A percentile compares a stretch with the other conserved stretches of the same genome.
Conservation (phyloP, 2,797 vertebrate genomes). For the Macroramphosus scolopax region DNA sequence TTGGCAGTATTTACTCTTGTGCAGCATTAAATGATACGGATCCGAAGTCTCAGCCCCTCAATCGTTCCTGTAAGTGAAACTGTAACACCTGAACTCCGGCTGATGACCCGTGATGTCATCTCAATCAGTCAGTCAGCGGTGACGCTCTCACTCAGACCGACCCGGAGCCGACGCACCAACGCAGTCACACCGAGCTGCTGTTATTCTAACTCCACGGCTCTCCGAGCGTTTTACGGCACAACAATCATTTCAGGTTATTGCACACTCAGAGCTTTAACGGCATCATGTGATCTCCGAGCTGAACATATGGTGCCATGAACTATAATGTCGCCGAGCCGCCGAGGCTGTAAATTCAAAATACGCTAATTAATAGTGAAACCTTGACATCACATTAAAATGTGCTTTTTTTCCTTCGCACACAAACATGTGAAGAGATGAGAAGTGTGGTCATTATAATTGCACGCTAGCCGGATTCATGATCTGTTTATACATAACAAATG, state of each 20-base stretch:
- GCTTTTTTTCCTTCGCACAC: no score
- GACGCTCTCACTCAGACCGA: no score
- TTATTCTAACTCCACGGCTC: constrained; percentile 19
- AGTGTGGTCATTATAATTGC: constrained; percentile 53
- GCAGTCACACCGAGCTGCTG: no score
- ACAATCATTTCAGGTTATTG: constrained; percentile 38
- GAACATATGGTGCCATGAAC: constrained; percentile 47
- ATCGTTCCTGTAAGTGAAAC: no score
- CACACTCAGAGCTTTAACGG: constrained; percentile 32
- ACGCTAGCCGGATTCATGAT: constrained; percentile 53
- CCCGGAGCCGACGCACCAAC: no score
- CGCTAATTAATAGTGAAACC: constrained; percentile 50
- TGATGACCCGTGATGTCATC: no score
- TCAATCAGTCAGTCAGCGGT: no score
- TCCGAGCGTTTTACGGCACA: constrained; percentile 20
- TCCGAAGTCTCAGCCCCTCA: no score
- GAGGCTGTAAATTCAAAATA: constrained; percentile 34
- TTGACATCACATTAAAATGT: constrained; percentile 58
- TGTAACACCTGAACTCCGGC: no score
- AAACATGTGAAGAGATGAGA: no score
- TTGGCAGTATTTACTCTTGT: no score
- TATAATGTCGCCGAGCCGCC: constrained; percentile 12
- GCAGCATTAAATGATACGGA: no score
- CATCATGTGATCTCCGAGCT: constrained; percentile 37
- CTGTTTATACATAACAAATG: constrained; percentile 50